Conservation (phyloP, 2,797 vertebrate genomes). For the Aratinga solstitialis region DNA sequence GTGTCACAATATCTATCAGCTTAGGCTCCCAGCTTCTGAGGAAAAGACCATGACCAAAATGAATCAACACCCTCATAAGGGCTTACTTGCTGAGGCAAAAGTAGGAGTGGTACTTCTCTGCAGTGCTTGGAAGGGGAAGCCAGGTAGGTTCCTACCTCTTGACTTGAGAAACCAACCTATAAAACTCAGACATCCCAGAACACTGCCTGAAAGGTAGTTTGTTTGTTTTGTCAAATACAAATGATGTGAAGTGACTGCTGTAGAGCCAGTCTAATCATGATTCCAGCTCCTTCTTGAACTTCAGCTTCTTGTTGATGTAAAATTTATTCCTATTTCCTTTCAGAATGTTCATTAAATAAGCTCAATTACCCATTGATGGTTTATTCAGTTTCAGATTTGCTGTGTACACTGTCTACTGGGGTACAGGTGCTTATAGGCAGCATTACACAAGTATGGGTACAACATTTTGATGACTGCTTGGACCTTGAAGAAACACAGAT, state of each 20-base stretch:
- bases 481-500: background rate
- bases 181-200: background rate
- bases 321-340: background rate
- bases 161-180: background rate
- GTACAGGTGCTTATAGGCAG: background rate
- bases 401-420: background rate
- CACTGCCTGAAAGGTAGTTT: background rate
- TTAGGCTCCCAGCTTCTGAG: background rate
- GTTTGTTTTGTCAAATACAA: background rate
- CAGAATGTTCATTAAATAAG: background rate
- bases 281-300: background rate
- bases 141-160: background rate
- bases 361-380: background rate
- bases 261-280: background rate
- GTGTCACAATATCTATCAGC: background rate
- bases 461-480: background rate
- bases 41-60: background rate
- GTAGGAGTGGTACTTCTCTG: background rate
- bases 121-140: background rate
- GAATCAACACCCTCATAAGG: background rate
- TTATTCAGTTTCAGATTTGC: background rate
- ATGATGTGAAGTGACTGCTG: rapidly evolving
- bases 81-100: background rate
- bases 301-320: background rate
- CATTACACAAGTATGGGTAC: background rate